These are phyloP conservation scores for Corbicula japonica DNA, from an alignment of 2,888 invertebrate species.

Conservation along the genomic window DNA sequence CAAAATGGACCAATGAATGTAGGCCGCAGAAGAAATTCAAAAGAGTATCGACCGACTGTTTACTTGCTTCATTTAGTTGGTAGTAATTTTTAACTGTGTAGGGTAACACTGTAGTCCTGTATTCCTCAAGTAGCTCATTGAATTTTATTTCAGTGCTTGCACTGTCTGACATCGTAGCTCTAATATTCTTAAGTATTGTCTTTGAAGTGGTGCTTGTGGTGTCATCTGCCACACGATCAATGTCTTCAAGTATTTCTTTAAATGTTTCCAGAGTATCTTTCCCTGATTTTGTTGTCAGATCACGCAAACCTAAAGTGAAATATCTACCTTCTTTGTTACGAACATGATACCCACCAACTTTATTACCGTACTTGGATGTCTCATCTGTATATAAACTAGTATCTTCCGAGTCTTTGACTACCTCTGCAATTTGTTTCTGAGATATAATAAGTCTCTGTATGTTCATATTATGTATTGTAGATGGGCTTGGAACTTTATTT, in stretches of 20 bases:
- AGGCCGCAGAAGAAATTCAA: constrained; percentile 25
- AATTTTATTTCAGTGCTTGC: too few relatives aligned
- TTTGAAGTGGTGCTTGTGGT: background rate
- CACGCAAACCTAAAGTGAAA: constrained; percentile 30
- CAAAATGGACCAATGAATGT: constrained; percentile 25
- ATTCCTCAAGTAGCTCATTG: constrained; percentile 27
- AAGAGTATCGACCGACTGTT: background rate
- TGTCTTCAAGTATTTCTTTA: constrained; percentile 30
- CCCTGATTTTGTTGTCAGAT: constrained; percentile 34
- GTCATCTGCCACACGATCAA: constrained; percentile 8
- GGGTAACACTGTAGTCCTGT: constrained; percentile 18
- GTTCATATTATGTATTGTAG: constrained; percentile 41
- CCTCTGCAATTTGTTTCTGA: constrained; percentile 36
- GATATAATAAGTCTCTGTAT: constrained; percentile 30
- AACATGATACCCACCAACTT: constrained; percentile 20
- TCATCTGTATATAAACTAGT: constrained; percentile 39
- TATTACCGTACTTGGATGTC: constrained; percentile 36
- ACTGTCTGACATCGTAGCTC: too few relatives aligned
- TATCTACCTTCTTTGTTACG: constrained; percentile 24
- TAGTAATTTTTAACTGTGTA: constrained; percentile 14
- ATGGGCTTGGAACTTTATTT: constrained; percentile 14
- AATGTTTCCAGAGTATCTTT: constrained; percentile 34
- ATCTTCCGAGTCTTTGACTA: constrained; percentile 2
- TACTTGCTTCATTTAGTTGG: background rate
- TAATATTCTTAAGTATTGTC: constrained; percentile 12